Conservation (phyloP, 2,113 vertebrate species). For the Athene cunicularia region DNA sequence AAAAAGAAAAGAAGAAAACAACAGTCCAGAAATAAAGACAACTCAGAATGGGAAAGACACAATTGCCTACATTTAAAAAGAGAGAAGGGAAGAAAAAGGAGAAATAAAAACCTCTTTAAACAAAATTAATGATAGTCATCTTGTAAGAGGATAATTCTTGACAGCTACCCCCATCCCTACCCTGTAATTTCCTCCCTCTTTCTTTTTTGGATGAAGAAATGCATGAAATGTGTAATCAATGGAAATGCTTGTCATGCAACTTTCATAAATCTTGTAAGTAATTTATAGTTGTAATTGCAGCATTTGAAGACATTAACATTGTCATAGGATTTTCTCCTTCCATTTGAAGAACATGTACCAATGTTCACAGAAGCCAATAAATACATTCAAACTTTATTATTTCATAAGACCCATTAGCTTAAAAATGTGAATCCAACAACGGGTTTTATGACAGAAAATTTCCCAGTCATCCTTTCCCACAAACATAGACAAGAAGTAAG, state of each 20-base stretch:
- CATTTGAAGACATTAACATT: conserved; percentile 35
- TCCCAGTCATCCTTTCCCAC: neutral
- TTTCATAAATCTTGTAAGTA: conserved; percentile 44
- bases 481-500: conserved; percentile 28
- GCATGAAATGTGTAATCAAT: conserved; percentile 63
- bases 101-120: conserved; percentile 58
- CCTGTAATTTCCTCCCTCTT: conserved; percentile 37
- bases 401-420: neutral
- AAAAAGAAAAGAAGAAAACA: neutral
- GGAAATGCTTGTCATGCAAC: conserved; percentile 53
- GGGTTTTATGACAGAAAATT: neutral
- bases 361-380: neutral
- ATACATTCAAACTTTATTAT: conserved; percentile 17
- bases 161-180: conserved; percentile 42
- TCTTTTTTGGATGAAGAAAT: conserved; percentile 63
- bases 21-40: conserved; percentile 37
- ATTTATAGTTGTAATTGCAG: conserved; percentile 53
- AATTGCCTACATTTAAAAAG: conserved; percentile 52
- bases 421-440: conserved; percentile 1
- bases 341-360: conserved; percentile 2
- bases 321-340: neutral
- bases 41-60: conserved; percentile 9
- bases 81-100: conserved; percentile 29
- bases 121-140: conserved; percentile 47
- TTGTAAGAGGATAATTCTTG: conserved; percentile 50